Evolutionary conservation across 2,113 vertebrate species (phyloP).

Genomic region (Lycaon pictus): DNA sequence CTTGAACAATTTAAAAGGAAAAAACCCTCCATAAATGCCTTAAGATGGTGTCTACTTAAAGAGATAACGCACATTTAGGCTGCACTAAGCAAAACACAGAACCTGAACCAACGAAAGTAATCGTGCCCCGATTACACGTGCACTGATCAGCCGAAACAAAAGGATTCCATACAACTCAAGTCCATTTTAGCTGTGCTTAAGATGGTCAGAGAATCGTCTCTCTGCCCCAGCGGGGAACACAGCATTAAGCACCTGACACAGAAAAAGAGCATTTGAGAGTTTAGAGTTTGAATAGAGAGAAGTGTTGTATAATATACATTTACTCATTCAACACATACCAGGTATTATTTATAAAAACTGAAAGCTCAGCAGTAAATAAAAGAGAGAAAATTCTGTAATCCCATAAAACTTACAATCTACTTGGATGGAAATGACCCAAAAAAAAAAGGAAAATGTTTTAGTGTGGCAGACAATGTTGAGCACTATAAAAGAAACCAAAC

Average conservation of each 20-base stretch:
- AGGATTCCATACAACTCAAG: background rate
- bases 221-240: background rate
- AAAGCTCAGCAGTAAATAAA: background rate
- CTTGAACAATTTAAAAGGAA: background rate
- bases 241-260: background rate
- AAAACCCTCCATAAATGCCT: background rate
- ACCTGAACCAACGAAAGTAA: background rate
- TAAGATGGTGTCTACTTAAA: background rate
- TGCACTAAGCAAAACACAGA: background rate
- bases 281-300: background rate
- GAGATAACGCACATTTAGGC: background rate
- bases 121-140: background rate
- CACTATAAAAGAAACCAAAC: too few species aligned
- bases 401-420: constrained; percentile 11
- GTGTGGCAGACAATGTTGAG: background rate
- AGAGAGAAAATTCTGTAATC: background rate
- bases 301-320: background rate
- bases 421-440: background rate
- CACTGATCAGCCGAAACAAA: constrained; percentile 8
- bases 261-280: background rate
- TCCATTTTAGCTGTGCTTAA: background rate
- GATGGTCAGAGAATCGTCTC: background rate
- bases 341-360: background rate
- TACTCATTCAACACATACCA: background rate
- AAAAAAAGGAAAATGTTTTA: background rate